Evolutionary conservation across 2,888 invertebrate species (phyloP).

Genomic region (Eremobia ochroleuca): DNA sequence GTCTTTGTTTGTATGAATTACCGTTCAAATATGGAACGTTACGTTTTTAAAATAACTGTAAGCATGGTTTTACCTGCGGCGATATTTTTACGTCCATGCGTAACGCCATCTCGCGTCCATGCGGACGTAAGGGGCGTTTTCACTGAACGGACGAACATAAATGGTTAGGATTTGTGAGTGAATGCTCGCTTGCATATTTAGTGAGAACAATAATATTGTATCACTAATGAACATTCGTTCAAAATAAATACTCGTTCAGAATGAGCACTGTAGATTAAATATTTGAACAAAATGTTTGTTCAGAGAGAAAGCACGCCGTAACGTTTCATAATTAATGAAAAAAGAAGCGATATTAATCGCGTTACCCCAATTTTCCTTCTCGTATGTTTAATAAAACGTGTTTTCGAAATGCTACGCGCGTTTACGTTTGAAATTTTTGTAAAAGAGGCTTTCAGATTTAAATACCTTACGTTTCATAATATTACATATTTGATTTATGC

Average conservation of each 20-base stretch:
- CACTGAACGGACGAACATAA: neutral
- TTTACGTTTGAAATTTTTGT: neutral
- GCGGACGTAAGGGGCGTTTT: neutral
- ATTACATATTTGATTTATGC: neutral
- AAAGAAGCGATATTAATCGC: neutral
- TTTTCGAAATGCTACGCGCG: neutral
- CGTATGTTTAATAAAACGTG: conserved; percentile 22
- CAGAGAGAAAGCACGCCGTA: no score
- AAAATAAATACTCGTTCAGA: neutral
- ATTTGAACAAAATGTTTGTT: neutral
- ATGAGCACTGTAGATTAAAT: no score
- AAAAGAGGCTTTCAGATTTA: neutral
- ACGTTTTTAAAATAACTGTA: conserved; percentile 3
- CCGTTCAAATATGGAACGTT: conserved; percentile 22
- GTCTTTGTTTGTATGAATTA: conserved; percentile 17
- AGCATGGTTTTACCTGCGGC: neutral
- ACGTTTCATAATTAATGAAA: conserved; percentile 16
- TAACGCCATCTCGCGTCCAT: no score
- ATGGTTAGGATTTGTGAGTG: no score
- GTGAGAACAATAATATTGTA: neutral
- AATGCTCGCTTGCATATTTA: neutral
- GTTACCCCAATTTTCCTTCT: conserved; percentile 21
- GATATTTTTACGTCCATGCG: no score
- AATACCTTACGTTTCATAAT: neutral
- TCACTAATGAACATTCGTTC: neutral